These are phyloP conservation scores for Sesamia inferens DNA, from an alignment of 2,888 invertebrate species.

Conservation along the genomic window DNA sequence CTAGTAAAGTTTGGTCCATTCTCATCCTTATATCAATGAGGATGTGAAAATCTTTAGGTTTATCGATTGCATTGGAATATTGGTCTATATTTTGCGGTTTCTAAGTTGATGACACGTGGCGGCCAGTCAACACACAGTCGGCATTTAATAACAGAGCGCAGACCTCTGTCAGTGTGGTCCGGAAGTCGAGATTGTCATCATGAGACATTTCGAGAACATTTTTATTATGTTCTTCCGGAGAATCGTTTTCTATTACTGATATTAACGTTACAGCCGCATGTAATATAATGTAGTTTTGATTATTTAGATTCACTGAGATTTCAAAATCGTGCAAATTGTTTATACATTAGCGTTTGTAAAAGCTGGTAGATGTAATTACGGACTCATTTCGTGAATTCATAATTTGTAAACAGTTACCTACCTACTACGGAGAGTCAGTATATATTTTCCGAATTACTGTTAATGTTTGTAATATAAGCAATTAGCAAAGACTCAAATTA, in stretches of 20 bases:
- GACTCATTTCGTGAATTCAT: slow-evolving; percentile 26
- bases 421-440: slow-evolving; percentile 38
- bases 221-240: slow-evolving; percentile 77
- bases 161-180: slow-evolving; percentile 82
- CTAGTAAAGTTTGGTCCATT: slow-evolving; percentile 44
- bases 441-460: slow-evolving; percentile 48
- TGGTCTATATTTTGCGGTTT: slow-evolving; percentile 73
- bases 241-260: slow-evolving; percentile 73
- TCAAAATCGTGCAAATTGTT: slow-evolving; percentile 58
- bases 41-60: slow-evolving; percentile 26
- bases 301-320: slow-evolving; percentile 18
- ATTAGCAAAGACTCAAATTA: slow-evolving; percentile 49
- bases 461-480: slow-evolving; percentile 27
- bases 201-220: slow-evolving; percentile 75
- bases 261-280: slow-evolving; percentile 65
- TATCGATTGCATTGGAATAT: slow-evolving; percentile 56
- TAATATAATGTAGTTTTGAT: slow-evolving; percentile 56
- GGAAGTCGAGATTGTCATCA: slow-evolving; percentile 85
- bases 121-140: slow-evolving; percentile 70
- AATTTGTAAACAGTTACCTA: slow-evolving; percentile 39
- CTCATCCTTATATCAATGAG: slow-evolving; percentile 61
- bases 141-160: slow-evolving; percentile 77
- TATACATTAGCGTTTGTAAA: slow-evolving; percentile 46
- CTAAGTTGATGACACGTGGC: slow-evolving; percentile 78
- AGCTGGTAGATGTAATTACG: slow-evolving; percentile 13